Evolutionary conservation across 2,888 invertebrate genomes (phyloP).

Genomic region (Zeuzera pyrina): DNA sequence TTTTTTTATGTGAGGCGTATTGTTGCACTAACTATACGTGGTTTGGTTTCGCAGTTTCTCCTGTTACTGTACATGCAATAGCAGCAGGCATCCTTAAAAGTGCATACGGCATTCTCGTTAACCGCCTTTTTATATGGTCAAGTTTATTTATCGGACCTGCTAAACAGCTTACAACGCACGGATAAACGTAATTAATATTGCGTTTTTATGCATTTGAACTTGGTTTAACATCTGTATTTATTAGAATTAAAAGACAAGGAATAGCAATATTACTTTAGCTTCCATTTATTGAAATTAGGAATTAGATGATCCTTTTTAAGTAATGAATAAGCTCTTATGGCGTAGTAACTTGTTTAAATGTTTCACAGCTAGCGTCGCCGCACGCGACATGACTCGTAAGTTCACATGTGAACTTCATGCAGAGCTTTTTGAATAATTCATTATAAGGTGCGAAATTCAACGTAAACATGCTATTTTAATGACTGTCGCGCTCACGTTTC

Average conservation of each 20-base stretch:
- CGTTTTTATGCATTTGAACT: constrained; percentile 9
- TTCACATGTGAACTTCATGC: constrained; percentile 19
- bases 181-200: constrained; percentile 4
- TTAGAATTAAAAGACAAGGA: no score
- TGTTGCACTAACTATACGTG: no score
- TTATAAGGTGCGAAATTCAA: constrained; percentile 29
- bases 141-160: constrained; percentile 28
- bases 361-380: constrained; percentile 3
- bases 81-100: constrained; percentile 60
- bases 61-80: no score
- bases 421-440: constrained; percentile 30
- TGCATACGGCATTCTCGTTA: constrained; percentile 59
- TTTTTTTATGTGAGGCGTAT: no score
- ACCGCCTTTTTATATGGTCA: constrained; percentile 46
- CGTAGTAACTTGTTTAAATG: constrained; percentile 5
- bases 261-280: no score
- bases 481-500: no score
- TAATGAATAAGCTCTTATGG: no score
- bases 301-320: no score
- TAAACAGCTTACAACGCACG: constrained; percentile 11
- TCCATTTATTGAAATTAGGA: no score
- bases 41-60: no score
- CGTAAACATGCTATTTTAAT: constrained; percentile 18
- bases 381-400: constrained; percentile 11
- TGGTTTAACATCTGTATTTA: no score